Base-by-base conservation (phyloP, 1,140 invertebrate species). In the Fopius arisanus region DNA sequence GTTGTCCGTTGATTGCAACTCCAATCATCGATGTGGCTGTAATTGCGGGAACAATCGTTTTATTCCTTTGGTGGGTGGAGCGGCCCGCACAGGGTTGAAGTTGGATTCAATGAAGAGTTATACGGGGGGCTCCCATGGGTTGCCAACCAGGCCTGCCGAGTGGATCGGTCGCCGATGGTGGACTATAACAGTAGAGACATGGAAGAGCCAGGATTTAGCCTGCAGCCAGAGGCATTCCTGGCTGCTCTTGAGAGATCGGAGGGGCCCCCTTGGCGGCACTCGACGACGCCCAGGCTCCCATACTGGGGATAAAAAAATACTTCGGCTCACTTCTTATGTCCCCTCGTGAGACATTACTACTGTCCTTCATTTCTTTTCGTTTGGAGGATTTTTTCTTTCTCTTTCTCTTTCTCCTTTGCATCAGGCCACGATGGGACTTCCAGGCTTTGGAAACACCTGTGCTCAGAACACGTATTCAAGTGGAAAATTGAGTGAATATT, bases 261-360 rank as follows among this genome's bases (percentile, higher is more conserved):
- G 23, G 26, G 21, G 33, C 1, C 67, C 66, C 75, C 77, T 78
- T 80, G 78, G 78, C 80, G 80, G 80, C 80, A 80, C 72, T 78
- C 82, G 85, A 82, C 82, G 83, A 84, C 86, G 83, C 84, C 84
- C 84, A 83, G n/a, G 82, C 82, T 83, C 86, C 86, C 82, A 85
- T 83, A 83, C 83, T 75, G 77, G 70, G 75, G 6, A 68, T 43
- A 48, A 67, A 75, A 67, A 75, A 75, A 63, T n/a, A 67, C 21
- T 29, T 33, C 10, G 29, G 14, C 62, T 65, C 62, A 59, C 54
- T 59, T 59, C 54, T 59, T 59, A 26, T 59, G 48, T 43, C 40
- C 29, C 28, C 40, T 68, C 67, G 21, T 68, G 26, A 40, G 41
- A 48, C 40, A 29, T 48, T 65, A 40, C 7, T 63, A 28, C 31